Conservation (phyloP, 2,888 invertebrate species). For the Trachelus stipa region DNA sequence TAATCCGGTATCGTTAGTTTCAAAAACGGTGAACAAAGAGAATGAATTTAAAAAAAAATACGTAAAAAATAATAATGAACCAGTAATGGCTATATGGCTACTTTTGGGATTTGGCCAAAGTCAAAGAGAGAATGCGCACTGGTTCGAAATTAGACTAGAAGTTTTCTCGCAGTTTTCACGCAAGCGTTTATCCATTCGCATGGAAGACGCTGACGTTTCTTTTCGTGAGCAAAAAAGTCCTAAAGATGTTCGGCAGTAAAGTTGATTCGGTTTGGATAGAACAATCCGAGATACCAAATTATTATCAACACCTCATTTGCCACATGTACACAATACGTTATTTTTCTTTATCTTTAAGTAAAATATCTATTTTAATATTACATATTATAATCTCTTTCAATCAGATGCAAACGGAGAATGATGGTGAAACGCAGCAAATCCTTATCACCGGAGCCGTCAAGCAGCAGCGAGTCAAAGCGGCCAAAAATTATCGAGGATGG, state of each 20-base stretch:
- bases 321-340: conserved; percentile 13
- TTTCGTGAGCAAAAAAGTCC: not conserved
- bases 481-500: conserved; percentile 33
- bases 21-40: conserved; percentile 21
- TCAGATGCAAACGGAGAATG: conserved; percentile 42
- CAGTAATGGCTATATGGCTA: conserved; percentile 19
- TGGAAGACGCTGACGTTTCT: not conserved
- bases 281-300: not conserved
- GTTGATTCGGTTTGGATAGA: not conserved
- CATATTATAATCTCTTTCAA: conserved; percentile 2
- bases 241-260: not conserved
- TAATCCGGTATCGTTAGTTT: not conserved
- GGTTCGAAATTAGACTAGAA: conserved; percentile 34
- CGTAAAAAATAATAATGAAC: not conserved
- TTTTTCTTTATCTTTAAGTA: not conserved
- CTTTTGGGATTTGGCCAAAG: conserved; percentile 36
- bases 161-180: conserved; percentile 27
- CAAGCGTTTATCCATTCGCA: conserved; percentile 9
- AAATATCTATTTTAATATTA: not conserved
- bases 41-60: conserved; percentile 19
- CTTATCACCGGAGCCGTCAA: conserved; percentile 55
- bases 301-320: conserved; percentile 1
- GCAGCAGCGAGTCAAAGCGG: conserved; percentile 50
- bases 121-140: conserved; percentile 21
- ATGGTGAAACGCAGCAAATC: conserved; percentile 60